Conservation (phyloP, 2,113 vertebrate genomes). For the Psammodynastes pulverulentus region DNA sequence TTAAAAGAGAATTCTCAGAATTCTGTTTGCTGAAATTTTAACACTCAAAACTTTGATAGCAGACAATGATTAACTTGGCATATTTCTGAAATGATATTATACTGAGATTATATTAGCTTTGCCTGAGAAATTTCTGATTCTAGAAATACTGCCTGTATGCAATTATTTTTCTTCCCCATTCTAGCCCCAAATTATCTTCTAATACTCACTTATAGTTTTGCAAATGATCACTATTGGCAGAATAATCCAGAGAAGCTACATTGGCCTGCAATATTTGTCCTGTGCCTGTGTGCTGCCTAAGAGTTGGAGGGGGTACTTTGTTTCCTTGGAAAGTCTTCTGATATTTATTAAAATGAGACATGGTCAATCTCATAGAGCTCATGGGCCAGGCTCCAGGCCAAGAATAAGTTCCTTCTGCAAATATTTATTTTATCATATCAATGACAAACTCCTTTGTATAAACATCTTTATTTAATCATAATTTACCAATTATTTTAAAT, state of each 20-base stretch:
- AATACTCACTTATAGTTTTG: slow-evolving; percentile 2
- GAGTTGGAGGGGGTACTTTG: slow-evolving; percentile 43
- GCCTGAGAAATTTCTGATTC: neutral
- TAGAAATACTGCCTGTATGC: fast-evolving
- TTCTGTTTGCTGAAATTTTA: neutral
- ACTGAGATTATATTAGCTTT: neutral
- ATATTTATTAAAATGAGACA: slow-evolving; percentile 70
- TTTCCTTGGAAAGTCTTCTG: slow-evolving; percentile 66
- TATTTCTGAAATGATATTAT: neutral
- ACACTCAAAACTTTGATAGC: neutral
- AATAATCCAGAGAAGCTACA: slow-evolving; percentile 4
- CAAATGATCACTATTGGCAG: neutral
- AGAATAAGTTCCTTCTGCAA: slow-evolving; percentile 69
- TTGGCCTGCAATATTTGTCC: slow-evolving; percentile 5
- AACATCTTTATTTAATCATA: slow-evolving; percentile 73
- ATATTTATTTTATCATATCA: slow-evolving; percentile 74
- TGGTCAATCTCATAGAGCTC: slow-evolving; percentile 65
- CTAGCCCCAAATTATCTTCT: neutral
- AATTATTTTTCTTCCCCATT: neutral
- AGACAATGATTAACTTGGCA: neutral
- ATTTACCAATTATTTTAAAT: slow-evolving; percentile 74
- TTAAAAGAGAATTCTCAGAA: neutral
- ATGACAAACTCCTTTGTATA: slow-evolving; percentile 71
- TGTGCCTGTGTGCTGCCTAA: slow-evolving; percentile 39
- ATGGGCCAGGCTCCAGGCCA: slow-evolving; percentile 60